These are phyloP conservation scores for Chymomyza caudatula DNA, from an alignment of 2,888 invertebrate species.

Conservation along the genomic window DNA sequence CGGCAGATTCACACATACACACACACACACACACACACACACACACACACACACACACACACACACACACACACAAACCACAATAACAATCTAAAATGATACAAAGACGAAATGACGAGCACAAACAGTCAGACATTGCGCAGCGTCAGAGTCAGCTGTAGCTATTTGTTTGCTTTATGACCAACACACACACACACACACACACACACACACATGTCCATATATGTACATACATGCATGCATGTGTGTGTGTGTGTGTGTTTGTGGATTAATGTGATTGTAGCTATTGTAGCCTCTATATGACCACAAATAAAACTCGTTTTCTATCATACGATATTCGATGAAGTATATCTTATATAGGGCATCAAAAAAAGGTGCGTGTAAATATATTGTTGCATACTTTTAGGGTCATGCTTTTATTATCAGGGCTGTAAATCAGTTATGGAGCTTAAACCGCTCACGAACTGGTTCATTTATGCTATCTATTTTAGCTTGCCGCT, in stretches of 20 bases:
- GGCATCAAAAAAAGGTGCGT: neutral
- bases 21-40: neutral
- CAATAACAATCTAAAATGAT: neutral
- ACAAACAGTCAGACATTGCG: neutral
- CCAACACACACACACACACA: neutral
- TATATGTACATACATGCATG: neutral
- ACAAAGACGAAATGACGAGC: conserved; percentile 22
- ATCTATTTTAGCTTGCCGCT: too few species aligned
- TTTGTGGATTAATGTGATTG: conserved; percentile 17
- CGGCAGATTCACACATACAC: neutral
- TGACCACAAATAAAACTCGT: conserved; percentile 8
- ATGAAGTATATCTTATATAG: conserved; percentile 10
- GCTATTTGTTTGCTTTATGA: conserved; percentile 46
- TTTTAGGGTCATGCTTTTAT: conserved; percentile 10
- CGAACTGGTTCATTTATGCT: neutral
- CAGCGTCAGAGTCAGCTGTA: conserved; percentile 25
- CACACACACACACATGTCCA: neutral
- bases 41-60: too few species aligned
- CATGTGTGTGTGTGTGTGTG: conserved; percentile 12
- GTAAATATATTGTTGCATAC: conserved; percentile 28
- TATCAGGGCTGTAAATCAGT: neutral
- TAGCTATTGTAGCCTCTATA: too few species aligned
- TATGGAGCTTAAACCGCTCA: neutral
- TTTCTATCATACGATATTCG: conserved; percentile 7
- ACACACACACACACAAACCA: neutral